These are phyloP conservation scores for Parauchenoglanis ngamensis DNA, from an alignment of 2,797 vertebrate genomes.

Conservation along the genomic window DNA sequence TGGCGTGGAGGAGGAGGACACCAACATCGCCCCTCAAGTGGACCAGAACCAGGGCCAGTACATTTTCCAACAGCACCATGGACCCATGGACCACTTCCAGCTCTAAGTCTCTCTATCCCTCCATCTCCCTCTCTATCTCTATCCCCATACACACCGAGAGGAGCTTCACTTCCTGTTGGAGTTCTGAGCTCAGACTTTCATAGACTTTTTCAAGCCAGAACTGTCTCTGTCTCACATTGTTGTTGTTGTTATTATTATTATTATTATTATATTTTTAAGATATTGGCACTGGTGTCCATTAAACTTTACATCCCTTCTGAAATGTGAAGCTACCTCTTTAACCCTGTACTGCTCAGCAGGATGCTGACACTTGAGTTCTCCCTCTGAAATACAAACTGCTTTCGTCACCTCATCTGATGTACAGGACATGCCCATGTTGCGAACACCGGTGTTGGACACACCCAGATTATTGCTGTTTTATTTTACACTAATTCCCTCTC, in stretches of 20 bases:
- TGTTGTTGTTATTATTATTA: constrained; percentile 30
- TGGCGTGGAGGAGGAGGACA: constrained; percentile 86
- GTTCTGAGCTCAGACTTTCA: constrained; percentile 18
- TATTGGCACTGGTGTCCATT: constrained; percentile 56
- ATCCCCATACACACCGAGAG: constrained; percentile 11
- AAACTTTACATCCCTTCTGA: constrained; percentile 60
- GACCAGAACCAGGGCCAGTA: constrained; percentile 89
- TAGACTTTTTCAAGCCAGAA: constrained; percentile 1
- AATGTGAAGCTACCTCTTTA: constrained; percentile 74
- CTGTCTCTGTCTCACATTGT: constrained; percentile 27
- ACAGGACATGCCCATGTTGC: background rate
- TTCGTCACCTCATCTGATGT: background rate
- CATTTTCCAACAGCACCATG: constrained; percentile 86
- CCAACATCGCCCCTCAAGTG: constrained; percentile 85
- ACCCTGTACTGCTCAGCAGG: constrained; percentile 53
- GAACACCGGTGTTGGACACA: background rate
- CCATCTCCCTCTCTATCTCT: background rate
- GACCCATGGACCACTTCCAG: constrained; percentile 89
- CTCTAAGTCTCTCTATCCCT: constrained; percentile 64
- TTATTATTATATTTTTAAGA: constrained; percentile 51
- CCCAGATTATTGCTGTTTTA: background rate
- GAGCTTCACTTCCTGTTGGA: constrained; percentile 11
- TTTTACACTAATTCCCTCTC: constrained; percentile 1
- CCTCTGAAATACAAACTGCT: constrained; percentile 25
- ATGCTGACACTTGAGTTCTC: constrained; percentile 34